Conservation (phyloP, 2,113 vertebrate genomes). For the Urocolius indicus region DNA sequence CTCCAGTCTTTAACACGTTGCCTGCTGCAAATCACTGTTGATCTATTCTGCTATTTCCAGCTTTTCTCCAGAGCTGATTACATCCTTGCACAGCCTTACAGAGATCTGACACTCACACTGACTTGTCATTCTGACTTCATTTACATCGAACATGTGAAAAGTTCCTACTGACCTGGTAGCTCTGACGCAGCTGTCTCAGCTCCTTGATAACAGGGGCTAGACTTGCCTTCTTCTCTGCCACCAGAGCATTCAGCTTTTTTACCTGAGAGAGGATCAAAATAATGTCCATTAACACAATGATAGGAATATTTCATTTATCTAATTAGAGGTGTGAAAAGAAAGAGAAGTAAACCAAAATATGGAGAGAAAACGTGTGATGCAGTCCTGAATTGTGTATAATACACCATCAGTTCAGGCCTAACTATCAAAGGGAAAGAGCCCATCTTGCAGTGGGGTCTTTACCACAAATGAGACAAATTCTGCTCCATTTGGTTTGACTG, state of each 20-base stretch:
- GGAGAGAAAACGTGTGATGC: not conserved
- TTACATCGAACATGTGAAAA: not conserved
- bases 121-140: not conserved
- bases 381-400: not conserved
- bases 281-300: not conserved
- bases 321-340: not conserved
- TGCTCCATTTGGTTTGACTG: not conserved
- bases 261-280: constrained; percentile 81
- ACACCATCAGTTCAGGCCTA: not conserved
- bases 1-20: not conserved
- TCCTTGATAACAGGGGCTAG: constrained; percentile 95
- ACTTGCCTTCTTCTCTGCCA: constrained; percentile 91
- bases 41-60: not conserved
- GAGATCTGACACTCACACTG: not conserved
- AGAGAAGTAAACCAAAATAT: not conserved
- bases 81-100: not conserved
- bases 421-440: not conserved
- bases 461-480: not conserved
- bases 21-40: not conserved
- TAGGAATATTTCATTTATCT: not conserved
- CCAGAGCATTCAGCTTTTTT: constrained; percentile 89
- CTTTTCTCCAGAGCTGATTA: not conserved
- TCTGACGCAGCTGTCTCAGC: constrained; percentile 89
- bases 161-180: constrained; percentile 83
- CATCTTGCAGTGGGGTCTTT: not conserved